phyloP scores from a whole-genome alignment of 1,140 invertebrate genomes.

The Pachyrhynchus sulphureomaculatus region DNA sequence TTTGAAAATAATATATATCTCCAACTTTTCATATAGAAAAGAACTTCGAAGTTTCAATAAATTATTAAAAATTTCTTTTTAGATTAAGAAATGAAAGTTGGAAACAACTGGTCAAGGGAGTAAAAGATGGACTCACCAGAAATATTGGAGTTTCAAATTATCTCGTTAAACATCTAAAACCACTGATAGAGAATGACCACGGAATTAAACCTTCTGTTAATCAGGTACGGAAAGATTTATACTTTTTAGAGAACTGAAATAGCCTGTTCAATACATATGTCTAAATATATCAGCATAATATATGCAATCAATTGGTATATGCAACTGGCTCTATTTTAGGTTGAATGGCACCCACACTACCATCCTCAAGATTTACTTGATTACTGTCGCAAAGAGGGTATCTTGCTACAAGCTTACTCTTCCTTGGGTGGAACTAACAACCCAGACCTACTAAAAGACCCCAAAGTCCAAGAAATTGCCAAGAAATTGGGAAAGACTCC shows the following conservation, averaged over 20 bases:
- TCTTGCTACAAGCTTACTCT: slow-evolving; percentile 76
- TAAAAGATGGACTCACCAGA: slow-evolving; percentile 63
- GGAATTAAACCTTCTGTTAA: slow-evolving; percentile 71
- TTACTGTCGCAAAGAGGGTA: slow-evolving; percentile 67
- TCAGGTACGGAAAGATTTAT: slow-evolving; percentile 65
- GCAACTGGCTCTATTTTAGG: slow-evolving; percentile 57
- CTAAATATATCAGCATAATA: too few relatives aligned
- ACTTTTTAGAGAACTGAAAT: not conserved
- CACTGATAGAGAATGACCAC: slow-evolving; percentile 62
- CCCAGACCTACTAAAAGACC: slow-evolving; percentile 59
- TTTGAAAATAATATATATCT: too few relatives aligned
- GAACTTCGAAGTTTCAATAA: too few relatives aligned
- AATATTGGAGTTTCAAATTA: slow-evolving; percentile 87
- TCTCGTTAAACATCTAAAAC: slow-evolving; percentile 67
- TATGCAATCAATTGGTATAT: too few relatives aligned
- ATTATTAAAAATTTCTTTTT: not conserved
- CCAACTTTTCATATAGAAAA: too few relatives aligned
- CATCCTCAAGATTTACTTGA: slow-evolving; percentile 63
- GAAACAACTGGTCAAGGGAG: slow-evolving; percentile 64
- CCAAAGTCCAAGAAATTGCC: slow-evolving; percentile 59
- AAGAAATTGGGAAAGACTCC: slow-evolving; percentile 58
- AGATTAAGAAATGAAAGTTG: slow-evolving; percentile 60
- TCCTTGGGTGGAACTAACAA: slow-evolving; percentile 70
- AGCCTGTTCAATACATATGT: too few relatives aligned
- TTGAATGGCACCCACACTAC: slow-evolving; percentile 80